phyloP scores from a whole-genome alignment of 2,888 invertebrate species.

The Drosophila conformis region DNA sequence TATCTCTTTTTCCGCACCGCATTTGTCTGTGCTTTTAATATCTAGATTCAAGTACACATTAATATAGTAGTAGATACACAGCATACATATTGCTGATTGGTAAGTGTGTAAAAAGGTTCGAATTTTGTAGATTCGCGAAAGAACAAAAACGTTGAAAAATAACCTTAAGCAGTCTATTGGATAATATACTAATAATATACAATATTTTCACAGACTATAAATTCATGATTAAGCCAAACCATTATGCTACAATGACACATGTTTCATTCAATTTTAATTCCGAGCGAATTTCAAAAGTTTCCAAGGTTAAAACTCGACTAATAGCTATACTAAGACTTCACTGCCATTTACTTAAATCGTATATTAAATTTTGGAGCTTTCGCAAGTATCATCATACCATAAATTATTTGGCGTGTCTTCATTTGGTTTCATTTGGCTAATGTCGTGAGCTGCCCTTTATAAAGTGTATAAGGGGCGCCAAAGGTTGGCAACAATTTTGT shows the following conservation, averaged over 20 bases:
- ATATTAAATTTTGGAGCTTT: neutral
- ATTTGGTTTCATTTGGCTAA: constrained; percentile 18
- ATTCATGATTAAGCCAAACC: neutral
- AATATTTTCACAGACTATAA: constrained; percentile 1
- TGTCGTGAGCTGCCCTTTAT: neutral
- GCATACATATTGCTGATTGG: constrained; percentile 1
- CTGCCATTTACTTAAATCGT: neutral
- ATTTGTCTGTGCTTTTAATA: neutral
- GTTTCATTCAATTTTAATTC: neutral
- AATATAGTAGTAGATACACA: constrained; percentile 2
- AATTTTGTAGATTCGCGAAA: neutral
- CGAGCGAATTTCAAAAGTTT: neutral
- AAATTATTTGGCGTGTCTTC: neutral
- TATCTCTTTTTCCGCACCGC: neutral
- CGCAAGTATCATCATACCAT: neutral
- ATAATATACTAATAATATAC: neutral
- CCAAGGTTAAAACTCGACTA: neutral
- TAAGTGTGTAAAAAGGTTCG: neutral
- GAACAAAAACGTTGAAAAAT: neutral
- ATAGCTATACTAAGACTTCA: neutral
- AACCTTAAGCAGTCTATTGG: neutral
- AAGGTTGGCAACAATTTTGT: neutral
- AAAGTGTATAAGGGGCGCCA: neutral
- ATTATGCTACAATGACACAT: constrained; percentile 3
- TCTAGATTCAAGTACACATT: neutral